phyloP scores from a whole-genome alignment of 2,888 invertebrate genomes.

The Agapostemon virescens region DNA sequence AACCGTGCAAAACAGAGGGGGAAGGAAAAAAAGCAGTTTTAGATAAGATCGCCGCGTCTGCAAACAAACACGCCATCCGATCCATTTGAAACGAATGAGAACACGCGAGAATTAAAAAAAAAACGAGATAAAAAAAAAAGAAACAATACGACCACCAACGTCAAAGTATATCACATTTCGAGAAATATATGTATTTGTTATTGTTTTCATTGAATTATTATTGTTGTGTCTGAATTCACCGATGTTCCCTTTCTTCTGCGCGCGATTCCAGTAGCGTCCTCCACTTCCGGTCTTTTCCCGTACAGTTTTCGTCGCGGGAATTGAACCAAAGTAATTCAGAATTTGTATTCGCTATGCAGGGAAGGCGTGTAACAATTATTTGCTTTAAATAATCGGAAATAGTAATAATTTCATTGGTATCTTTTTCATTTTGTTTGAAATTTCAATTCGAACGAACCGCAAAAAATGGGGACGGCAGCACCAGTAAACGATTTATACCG shows the following conservation, averaged over 20 bases:
- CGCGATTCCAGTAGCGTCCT: too few species aligned
- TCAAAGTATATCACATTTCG: constrained; percentile 80
- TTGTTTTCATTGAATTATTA: constrained; percentile 79
- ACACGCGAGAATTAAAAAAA: constrained; percentile 31
- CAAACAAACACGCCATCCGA: constrained; percentile 69
- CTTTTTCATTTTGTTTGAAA: neutral
- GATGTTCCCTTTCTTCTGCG: neutral
- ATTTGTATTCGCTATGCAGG: neutral
- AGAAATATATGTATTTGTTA: constrained; percentile 81
- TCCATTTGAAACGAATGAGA: constrained; percentile 64
- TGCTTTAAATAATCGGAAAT: neutral
- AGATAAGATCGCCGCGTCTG: constrained; percentile 61
- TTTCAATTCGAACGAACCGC: neutral
- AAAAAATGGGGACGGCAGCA: neutral
- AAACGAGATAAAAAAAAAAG: constrained; percentile 36
- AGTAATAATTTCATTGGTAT: too few species aligned
- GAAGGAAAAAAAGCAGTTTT: neutral
- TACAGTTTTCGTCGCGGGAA: neutral
- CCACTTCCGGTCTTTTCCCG: neutral
- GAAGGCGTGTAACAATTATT: too few species aligned
- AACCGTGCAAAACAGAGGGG: neutral
- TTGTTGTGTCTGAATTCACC: constrained; percentile 46
- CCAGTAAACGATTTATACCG: neutral
- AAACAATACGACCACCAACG: constrained; percentile 73
- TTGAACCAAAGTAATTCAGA: neutral